These are phyloP conservation scores for Ictidomys tridecemlineatus DNA, from an alignment of 2,113 vertebrate species.

Conservation along the genomic window DNA sequence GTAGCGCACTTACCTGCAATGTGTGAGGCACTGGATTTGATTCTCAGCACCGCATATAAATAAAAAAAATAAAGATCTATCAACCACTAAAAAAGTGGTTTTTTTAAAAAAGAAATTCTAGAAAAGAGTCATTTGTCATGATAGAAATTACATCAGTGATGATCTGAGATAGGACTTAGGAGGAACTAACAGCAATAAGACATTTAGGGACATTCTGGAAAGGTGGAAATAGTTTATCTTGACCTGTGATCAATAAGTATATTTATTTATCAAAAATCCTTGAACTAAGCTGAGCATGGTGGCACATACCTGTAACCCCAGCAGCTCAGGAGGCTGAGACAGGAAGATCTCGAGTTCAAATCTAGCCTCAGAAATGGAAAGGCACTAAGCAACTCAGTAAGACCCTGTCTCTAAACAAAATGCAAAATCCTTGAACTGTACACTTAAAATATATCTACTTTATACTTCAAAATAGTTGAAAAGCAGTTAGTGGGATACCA, in stretches of 20 bases:
- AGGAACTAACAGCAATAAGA: not conserved
- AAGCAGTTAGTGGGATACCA: not conserved
- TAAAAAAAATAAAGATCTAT: too few relatives aligned
- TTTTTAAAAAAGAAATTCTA: not conserved
- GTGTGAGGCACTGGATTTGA: too few relatives aligned
- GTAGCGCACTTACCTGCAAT: too few relatives aligned
- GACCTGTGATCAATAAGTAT: not conserved
- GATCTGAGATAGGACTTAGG: not conserved
- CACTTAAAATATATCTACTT: not conserved
- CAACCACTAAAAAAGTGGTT: too few relatives aligned
- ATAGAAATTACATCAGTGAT: not conserved
- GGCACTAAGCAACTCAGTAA: too few relatives aligned
- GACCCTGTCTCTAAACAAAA: too few relatives aligned
- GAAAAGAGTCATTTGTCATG: not conserved
- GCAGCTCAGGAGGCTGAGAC: too few relatives aligned
- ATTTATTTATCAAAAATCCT: not conserved
- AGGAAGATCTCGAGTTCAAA: too few relatives aligned
- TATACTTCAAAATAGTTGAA: not conserved
- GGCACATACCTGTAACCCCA: too few relatives aligned
- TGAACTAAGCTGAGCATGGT: too few relatives aligned
- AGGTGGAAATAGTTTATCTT: not conserved
- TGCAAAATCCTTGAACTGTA: not conserved
- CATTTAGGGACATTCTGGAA: not conserved
- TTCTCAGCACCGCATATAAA: too few relatives aligned
- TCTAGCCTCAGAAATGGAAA: too few relatives aligned